These are phyloP conservation scores for Tautogolabrus adspersus DNA, from an alignment of 2,113 vertebrate species.

Conservation along the genomic window DNA sequence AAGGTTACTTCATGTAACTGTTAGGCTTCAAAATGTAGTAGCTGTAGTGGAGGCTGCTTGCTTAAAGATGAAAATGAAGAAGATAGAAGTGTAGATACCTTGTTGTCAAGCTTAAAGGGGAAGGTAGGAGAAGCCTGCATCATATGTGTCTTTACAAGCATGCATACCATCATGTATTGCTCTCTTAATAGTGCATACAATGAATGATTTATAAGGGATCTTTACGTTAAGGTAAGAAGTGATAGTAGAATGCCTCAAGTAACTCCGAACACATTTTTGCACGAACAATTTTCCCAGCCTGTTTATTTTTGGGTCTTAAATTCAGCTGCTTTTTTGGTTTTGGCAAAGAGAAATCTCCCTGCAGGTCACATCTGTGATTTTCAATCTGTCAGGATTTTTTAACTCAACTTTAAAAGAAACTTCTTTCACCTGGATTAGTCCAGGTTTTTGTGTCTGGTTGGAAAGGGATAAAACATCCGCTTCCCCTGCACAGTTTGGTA, in stretches of 20 bases:
- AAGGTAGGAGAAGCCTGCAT: no score
- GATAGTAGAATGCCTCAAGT: constrained; percentile 1
- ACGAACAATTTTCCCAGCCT: neutral
- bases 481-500: constrained; percentile 12
- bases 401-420: neutral
- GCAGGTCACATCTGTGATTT: neutral
- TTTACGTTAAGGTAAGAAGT: neutral
- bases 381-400: neutral
- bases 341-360: neutral
- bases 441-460: constrained; percentile 2
- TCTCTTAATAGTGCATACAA: neutral
- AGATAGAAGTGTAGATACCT: no score
- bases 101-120: no score
- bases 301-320: neutral
- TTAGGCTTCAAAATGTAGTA: no score
- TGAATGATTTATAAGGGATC: neutral
- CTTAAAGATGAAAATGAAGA: no score
- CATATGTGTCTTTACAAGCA: neutral
- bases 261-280: neutral
- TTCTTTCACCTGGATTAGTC: neutral
- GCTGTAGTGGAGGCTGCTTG: no score
- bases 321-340: neutral
- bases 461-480: constrained; percentile 17
- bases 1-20: no score
- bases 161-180: neutral